Evolutionary conservation across 2,797 vertebrate genomes (phyloP), one percentile per base, ranked within the genome.

Genomic region (Clarias fuscus): DNA sequence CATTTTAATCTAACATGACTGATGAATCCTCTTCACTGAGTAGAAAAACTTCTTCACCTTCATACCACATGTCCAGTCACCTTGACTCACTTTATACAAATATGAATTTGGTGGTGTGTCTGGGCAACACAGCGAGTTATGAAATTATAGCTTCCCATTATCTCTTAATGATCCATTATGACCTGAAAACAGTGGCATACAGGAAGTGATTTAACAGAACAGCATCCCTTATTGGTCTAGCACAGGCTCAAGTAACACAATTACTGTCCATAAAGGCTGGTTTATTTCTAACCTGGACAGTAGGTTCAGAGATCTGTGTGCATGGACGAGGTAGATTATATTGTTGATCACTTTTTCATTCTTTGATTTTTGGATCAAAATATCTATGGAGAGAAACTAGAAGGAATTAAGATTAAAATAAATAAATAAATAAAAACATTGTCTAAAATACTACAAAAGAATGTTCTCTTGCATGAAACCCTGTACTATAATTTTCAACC

Each of bases 51-150:
- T 59, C 58, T 79, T 62, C 59, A 79, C 33, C 30, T 43, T 18
- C 20, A n/a, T 43, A 22, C 33, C 78, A 64, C 37, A 64, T n/a
- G 64, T 18, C 61, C 37, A 43, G 78, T 40, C 22, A 40, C 37
- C 75, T 79, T 40, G 20, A 79, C 33, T 62, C 11, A 15, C 27
- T 79, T 7, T 20, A 79, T 62, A 5, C 3, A 62, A 4, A 24
- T 4, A 40, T 5, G 6, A 73, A 83, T 58, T 71, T 83, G 68
- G 27, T 84, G 81, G 58, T 85, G 86, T 76, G 62, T 58, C 80
- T 77, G 81, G 83, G 86, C 64, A 85, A 40, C 27, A 59, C 27
- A 77, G 70, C 58, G 24, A 81, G 82, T 33, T 56, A 43, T 85
- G 83, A 88, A 18, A 89, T 84, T 71, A 43, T 53, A 58, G 48